Conservation (phyloP, 2,888 invertebrate species). For the Rotaria socialis region DNA sequence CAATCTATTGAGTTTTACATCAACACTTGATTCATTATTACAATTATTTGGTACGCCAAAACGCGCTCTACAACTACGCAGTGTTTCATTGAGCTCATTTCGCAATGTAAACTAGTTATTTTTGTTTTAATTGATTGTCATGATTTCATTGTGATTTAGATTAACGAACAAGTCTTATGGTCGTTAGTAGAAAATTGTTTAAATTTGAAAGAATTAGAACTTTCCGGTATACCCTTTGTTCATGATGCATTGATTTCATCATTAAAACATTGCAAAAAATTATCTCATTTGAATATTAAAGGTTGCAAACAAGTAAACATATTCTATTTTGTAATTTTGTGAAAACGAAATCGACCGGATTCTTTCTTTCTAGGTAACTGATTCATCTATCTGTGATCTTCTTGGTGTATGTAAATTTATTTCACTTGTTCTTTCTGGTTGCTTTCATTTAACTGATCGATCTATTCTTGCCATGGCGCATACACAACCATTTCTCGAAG, state of each 20-base stretch:
- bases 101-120: constrained; percentile 49
- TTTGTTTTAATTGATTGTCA: background rate
- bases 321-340: no score
- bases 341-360: no score
- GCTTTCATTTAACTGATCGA: constrained; percentile 53
- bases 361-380: constrained; percentile 52
- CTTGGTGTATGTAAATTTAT: constrained; percentile 52
- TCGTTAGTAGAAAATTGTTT: constrained; percentile 50
- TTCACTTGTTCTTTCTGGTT: constrained; percentile 53
- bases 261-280: constrained; percentile 51
- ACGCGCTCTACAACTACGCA: constrained; percentile 50
- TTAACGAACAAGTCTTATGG: constrained; percentile 50
- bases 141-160: constrained; percentile 48
- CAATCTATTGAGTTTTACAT: constrained; percentile 49
- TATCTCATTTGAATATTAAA: constrained; percentile 52
- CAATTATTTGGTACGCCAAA: constrained; percentile 49
- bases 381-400: constrained; percentile 52
- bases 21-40: constrained; percentile 12
- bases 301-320: constrained; percentile 53
- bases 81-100: constrained; percentile 50
- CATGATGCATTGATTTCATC: constrained; percentile 51
- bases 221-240: constrained; percentile 51
- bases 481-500: constrained; percentile 53
- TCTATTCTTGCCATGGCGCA: constrained; percentile 55
- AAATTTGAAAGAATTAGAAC: constrained; percentile 51